These are phyloP conservation scores for Diacarnus erythraeanus DNA, from an alignment of 37 sponge, comb jelly and placozoan species.

Conservation along the genomic window DNA sequence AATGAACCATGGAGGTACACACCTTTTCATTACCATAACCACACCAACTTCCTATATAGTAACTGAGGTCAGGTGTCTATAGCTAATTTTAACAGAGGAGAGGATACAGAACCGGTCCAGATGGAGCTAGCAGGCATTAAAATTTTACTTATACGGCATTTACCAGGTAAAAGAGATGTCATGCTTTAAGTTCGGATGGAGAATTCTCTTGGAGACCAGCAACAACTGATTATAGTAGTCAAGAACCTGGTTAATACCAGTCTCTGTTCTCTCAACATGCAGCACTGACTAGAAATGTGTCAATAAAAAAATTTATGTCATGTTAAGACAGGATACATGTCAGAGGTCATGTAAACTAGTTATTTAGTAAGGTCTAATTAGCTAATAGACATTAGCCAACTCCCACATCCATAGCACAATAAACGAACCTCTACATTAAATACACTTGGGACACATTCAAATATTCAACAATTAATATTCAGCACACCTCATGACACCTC, in stretches of 20 bases:
- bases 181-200: slow-evolving; percentile 22
- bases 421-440: too few species aligned
- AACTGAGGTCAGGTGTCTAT: too few species aligned
- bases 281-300: slow-evolving; percentile 3
- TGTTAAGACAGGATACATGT: too few species aligned
- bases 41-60: too few species aligned
- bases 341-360: too few species aligned
- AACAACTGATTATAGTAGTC: slow-evolving; percentile 56
- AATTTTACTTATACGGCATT: not conserved
- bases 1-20: too few species aligned
- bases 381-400: too few species aligned
- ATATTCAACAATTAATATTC: too few species aligned
- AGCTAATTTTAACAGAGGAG: not conserved
- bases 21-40: not conserved
- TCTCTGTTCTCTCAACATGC: slow-evolving; percentile 23
- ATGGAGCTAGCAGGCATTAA: not conserved
- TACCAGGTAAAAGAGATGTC: slow-evolving; percentile 42
- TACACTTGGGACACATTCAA: too few species aligned
- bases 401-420: too few species aligned
- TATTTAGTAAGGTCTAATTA: too few species aligned
- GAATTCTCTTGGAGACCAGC: slow-evolving; percentile 43
- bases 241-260: slow-evolving; percentile 24
- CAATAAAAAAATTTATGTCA: not conserved
- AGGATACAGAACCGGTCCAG: not conserved
- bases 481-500: too few species aligned